Percentiles rank a stretch among this genome's conserved stretches.
Evolutionary conservation across 2,888 invertebrate species (phyloP).

Genomic region (Melikaiella ostensackeni): DNA sequence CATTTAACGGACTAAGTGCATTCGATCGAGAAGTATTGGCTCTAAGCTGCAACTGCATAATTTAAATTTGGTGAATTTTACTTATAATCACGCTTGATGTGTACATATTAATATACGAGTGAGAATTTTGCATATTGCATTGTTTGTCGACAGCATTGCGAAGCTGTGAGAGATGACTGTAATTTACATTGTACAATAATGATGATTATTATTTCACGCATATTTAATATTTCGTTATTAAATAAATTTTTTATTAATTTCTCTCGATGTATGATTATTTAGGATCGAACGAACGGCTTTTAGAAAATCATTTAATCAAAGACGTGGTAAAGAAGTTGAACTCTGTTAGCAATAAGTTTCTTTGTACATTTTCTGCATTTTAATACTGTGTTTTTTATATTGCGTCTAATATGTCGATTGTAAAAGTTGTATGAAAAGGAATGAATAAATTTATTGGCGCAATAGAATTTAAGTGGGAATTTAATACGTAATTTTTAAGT

Average conservation of each 20-base stretch:
- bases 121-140: background rate
- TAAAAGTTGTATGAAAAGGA: constrained; percentile 30
- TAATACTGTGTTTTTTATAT: constrained; percentile 38
- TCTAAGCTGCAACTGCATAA: background rate
- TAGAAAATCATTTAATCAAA: background rate
- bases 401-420: constrained; percentile 17
- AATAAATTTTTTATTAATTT: constrained; percentile 10
- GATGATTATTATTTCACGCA: constrained; percentile 18
- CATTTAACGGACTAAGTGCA: background rate
- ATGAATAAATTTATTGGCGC: constrained; percentile 30
- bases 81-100: constrained; percentile 30
- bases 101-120: constrained; percentile 27
- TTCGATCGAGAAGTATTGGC: constrained; percentile 10
- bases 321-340: constrained; percentile 1
- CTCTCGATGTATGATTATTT: background rate
- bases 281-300: background rate
- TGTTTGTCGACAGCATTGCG: constrained; percentile 19
- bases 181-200: constrained; percentile 35
- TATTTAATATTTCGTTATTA: constrained; percentile 30
- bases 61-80: constrained; percentile 16
- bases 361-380: constrained; percentile 35
- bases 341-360: constrained; percentile 27
- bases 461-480: background rate
- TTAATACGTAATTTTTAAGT: background rate
- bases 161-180: constrained; percentile 31